phyloP scores from a whole-genome alignment of 1,140 invertebrate species.

The Cydia splendana region DNA sequence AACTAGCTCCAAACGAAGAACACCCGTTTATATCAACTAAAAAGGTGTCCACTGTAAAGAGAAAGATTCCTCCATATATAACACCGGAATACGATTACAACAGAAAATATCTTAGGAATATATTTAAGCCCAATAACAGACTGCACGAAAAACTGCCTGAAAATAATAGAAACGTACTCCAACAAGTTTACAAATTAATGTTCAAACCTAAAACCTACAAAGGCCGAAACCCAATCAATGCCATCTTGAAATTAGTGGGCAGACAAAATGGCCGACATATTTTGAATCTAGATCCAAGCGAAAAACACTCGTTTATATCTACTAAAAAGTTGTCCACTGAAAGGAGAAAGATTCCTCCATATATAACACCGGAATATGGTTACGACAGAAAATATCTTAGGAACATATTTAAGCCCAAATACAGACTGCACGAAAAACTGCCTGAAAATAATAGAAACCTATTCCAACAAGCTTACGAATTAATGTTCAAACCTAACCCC shows the following conservation, averaged over 20 bases:
- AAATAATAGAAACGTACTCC: not conserved
- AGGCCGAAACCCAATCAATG: not conserved
- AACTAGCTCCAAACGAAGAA: not conserved
- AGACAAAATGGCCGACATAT: not conserved
- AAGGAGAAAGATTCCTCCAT: not conserved
- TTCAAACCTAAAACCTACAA: not conserved
- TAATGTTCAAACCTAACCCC: not conserved
- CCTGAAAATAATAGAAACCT: not conserved
- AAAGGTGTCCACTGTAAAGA: not conserved
- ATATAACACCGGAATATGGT: not conserved
- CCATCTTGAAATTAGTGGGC: not conserved
- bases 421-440: no score
- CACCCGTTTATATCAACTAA: not conserved
- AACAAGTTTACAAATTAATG: not conserved
- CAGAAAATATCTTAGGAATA: not conserved
- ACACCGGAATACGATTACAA: not conserved
- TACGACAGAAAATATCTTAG: not conserved
- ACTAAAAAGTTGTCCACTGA: not conserved
- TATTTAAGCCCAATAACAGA: not conserved
- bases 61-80: not conserved
- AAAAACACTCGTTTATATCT: not conserved
- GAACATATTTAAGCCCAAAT: not conserved
- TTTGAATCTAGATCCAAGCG: not conserved
- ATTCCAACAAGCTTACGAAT: not conserved
- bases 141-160: not conserved